Conservation (phyloP, 2,797 vertebrate species). For the Tadarida brasiliensis region DNA sequence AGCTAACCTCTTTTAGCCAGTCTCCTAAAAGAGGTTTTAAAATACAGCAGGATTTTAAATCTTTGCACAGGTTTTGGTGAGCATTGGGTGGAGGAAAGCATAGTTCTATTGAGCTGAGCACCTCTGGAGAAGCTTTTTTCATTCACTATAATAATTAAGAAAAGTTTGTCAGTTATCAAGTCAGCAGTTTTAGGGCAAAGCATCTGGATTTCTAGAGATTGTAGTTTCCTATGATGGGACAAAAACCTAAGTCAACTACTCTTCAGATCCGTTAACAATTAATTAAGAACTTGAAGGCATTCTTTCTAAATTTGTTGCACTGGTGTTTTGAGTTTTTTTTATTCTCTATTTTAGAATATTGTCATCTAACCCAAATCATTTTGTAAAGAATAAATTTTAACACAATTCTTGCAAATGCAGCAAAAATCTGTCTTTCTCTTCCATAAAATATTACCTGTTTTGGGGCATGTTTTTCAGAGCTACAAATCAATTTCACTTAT, state of each 20-base stretch:
- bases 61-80: conserved; percentile 13
- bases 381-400: not conserved
- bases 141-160: conserved; percentile 41
- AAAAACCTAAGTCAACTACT: conserved; percentile 71
- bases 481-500: not conserved
- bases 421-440: not conserved
- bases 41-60: not conserved
- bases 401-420: not conserved
- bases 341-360: conserved; percentile 61
- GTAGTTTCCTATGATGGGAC: conserved; percentile 42
- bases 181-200: conserved; percentile 36
- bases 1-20: not conserved
- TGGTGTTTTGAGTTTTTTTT: conserved; percentile 41
- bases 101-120: conserved; percentile 20
- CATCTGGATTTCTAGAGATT: conserved; percentile 69
- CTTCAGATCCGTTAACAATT: conserved; percentile 42
- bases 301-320: conserved; percentile 59
- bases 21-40: conserved; percentile 40
- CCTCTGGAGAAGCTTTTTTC: not conserved
- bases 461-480: not conserved
- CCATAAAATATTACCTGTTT: not conserved
- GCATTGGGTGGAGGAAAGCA: not conserved
- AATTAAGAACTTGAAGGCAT: conserved; percentile 46
- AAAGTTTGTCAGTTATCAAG: conserved; percentile 36
- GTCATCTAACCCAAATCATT: conserved; percentile 47